Evolutionary conservation across 2,113 vertebrate species (phyloP).

Genomic region (Chaetodon auriga): DNA sequence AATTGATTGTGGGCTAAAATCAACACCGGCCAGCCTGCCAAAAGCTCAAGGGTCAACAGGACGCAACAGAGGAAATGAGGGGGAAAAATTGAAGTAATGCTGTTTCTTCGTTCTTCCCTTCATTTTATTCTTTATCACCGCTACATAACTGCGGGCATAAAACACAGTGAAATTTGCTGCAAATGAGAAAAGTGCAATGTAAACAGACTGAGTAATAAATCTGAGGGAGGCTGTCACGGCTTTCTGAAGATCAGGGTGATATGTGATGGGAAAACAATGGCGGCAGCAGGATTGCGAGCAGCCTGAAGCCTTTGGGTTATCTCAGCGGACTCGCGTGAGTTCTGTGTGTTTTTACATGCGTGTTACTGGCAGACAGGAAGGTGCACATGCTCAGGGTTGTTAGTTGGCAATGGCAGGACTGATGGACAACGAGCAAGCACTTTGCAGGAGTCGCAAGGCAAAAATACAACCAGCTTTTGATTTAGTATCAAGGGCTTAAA

Average conservation of each 20-base stretch:
- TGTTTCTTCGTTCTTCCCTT: constrained; percentile 15
- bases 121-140: constrained; percentile 51
- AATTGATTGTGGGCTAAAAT: constrained; percentile 84
- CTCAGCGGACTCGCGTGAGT: neutral
- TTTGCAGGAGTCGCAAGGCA: constrained; percentile 10
- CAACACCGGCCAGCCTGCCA: constrained; percentile 75
- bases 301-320: constrained; percentile 35
- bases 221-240: constrained; percentile 41
- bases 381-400: constrained; percentile 2
- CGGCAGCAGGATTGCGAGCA: constrained; percentile 47
- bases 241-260: constrained; percentile 63
- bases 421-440: constrained; percentile 27
- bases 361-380: neutral
- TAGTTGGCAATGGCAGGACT: neutral
- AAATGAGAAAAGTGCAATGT: constrained; percentile 69
- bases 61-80: constrained; percentile 44
- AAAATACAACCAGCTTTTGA: constrained; percentile 47
- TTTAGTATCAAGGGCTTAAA: constrained; percentile 62
- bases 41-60: constrained; percentile 71
- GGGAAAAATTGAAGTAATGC: constrained; percentile 36
- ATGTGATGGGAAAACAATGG: constrained; percentile 61
- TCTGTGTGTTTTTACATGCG: neutral
- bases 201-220: constrained; percentile 68
- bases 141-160: constrained; percentile 53
- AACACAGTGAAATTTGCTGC: constrained; percentile 52